phyloP scores from a whole-genome alignment of 2,888 invertebrate genomes.

The Drosophila phalerata region DNA sequence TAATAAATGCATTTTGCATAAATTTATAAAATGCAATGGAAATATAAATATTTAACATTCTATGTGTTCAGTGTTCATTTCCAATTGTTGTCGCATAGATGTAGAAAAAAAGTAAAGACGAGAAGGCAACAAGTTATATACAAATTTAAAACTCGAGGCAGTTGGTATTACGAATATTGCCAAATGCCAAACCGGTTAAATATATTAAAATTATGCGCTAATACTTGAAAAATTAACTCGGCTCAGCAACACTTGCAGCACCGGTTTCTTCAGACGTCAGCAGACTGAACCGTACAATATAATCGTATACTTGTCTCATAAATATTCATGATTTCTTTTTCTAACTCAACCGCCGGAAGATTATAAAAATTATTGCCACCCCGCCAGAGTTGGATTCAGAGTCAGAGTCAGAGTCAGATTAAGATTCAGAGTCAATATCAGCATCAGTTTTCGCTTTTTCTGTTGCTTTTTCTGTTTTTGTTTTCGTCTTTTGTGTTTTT shows the following conservation, averaged over 20 bases:
- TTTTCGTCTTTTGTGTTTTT: constrained; percentile 33
- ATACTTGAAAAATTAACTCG: constrained; percentile 31
- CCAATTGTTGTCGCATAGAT: constrained; percentile 10
- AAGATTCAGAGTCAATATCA: background rate
- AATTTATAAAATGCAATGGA: constrained; percentile 24
- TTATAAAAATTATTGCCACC: background rate
- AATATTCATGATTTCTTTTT: constrained; percentile 73
- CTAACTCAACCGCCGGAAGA: constrained; percentile 37
- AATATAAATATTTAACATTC: constrained; percentile 36
- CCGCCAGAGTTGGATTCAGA: background rate
- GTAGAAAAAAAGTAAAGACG: constrained; percentile 9
- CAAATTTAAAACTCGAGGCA: constrained; percentile 22
- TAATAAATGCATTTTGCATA: constrained; percentile 36
- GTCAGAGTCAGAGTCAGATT: background rate
- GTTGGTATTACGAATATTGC: constrained; percentile 35
- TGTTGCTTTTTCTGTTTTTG: constrained; percentile 32
- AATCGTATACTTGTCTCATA: constrained; percentile 27
- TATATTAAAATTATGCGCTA: constrained; percentile 53
- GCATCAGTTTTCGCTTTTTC: constrained; percentile 8
- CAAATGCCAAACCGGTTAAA: constrained; percentile 66
- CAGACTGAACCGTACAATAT: constrained; percentile 38
- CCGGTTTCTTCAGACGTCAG: constrained; percentile 57
- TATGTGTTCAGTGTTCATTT: background rate
- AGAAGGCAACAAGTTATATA: constrained; percentile 11
- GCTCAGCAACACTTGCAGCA: constrained; percentile 19